Evolutionary conservation across 2,113 vertebrate species (phyloP).

Genomic region (Chrysochloris asiatica): DNA sequence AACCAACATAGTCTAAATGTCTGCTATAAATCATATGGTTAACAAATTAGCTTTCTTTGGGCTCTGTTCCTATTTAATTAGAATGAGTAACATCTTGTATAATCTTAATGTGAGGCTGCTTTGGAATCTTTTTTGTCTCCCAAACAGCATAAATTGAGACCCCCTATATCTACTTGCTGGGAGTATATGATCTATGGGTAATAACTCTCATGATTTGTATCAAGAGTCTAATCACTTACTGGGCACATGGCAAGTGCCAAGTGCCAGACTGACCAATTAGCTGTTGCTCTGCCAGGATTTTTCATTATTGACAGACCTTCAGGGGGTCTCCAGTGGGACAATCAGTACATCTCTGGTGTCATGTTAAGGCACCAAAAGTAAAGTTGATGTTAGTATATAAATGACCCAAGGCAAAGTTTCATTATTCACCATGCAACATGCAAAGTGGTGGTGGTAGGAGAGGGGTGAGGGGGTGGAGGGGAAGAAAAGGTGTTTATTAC

Average conservation of each 20-base stretch:
- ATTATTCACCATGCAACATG: not conserved
- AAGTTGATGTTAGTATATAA: not conserved
- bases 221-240: not conserved
- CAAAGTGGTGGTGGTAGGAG: conserved; percentile 26
- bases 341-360: not conserved
- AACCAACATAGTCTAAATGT: not conserved
- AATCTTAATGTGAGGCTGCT: not conserved
- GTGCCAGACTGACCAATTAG: not conserved
- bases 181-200: not conserved
- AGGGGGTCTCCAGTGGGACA: not conserved
- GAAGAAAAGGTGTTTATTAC: conserved; percentile 36
- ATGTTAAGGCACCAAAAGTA: not conserved
- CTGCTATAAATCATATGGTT: conserved; percentile 12
- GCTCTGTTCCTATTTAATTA: not conserved
- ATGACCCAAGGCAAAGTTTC: not conserved
- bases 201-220: conserved; percentile 14
- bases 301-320: conserved; percentile 4
- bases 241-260: not conserved
- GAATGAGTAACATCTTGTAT: not conserved
- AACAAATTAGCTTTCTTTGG: conserved; percentile 3
- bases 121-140: conserved; percentile 28
- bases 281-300: not conserved
- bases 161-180: not conserved
- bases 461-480: not conserved
- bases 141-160: not conserved